These are phyloP conservation scores for Saguinus midas DNA, from an alignment of 2,113 vertebrate species.

Conservation along the genomic window DNA sequence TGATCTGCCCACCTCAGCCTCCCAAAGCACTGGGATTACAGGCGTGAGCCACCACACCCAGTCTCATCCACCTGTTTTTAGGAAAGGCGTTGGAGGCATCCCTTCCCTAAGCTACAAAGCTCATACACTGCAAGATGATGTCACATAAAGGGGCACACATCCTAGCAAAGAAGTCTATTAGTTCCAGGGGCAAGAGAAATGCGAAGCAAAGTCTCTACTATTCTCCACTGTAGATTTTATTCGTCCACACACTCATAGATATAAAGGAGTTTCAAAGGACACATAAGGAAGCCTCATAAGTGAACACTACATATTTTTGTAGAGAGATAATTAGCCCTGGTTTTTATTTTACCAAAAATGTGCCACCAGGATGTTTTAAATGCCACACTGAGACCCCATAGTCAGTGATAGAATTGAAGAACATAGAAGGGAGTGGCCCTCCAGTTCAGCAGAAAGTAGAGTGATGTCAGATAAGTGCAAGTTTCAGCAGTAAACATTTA, in stretches of 20 bases:
- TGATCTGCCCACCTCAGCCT: too few species aligned
- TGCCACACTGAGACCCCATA: neutral
- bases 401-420: neutral
- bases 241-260: neutral
- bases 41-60: too few species aligned
- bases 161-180: neutral
- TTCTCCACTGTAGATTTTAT: neutral
- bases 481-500: neutral
- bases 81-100: neutral
- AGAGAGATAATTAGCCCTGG: neutral
- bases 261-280: neutral
- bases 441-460: neutral
- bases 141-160: neutral
- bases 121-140: neutral
- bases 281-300: neutral
- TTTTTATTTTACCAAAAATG: neutral
- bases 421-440: neutral
- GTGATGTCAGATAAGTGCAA: neutral
- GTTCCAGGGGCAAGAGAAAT: neutral
- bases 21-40: too few species aligned
- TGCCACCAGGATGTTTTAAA: neutral
- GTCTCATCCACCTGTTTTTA: neutral
- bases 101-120: neutral
- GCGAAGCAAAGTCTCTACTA: neutral
- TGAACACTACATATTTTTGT: neutral